Evolutionary conservation across 92 coral and sea anemone genomes (phyloP).

Genomic region (Actinernus sp.): DNA sequence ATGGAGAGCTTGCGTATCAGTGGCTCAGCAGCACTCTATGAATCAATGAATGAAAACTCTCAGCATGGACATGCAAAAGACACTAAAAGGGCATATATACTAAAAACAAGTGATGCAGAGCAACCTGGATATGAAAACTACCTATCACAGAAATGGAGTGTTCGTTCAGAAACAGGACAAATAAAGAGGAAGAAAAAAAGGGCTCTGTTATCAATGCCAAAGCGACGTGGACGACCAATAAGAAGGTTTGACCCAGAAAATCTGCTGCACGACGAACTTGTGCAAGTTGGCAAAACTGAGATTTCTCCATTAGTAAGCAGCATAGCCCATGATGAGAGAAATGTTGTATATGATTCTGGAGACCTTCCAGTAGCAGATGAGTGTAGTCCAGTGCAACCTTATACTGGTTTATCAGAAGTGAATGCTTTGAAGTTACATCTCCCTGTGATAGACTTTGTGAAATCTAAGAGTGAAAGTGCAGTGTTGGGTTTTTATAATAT

Average conservation of each 20-base stretch:
- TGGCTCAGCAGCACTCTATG: background rate
- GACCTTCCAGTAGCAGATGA: background rate
- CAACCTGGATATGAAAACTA: constrained; percentile 20
- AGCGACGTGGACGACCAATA: constrained; percentile 13
- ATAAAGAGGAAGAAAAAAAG: constrained; percentile 13
- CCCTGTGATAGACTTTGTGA: constrained; percentile 23
- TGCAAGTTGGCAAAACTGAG: too few species aligned
- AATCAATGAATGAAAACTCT: background rate
- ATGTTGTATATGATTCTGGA: too few species aligned
- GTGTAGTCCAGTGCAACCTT: background rate
- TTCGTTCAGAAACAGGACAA: constrained; percentile 1
- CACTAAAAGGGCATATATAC: background rate
- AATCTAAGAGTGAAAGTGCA: too few species aligned
- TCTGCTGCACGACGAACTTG: too few species aligned
- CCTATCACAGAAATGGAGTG: background rate
- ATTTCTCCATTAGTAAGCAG: background rate
- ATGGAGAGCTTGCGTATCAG: constrained; percentile 3
- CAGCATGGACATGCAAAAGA: background rate
- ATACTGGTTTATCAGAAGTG: background rate
- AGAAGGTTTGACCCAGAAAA: background rate
- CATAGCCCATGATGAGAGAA: too few species aligned
- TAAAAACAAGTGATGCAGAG: background rate
- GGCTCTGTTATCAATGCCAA: constrained; percentile 13
- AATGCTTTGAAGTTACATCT: constrained; percentile 11
- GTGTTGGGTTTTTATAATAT: too few species aligned